phyloP scores from a whole-genome alignment of 2,888 invertebrate genomes.

The Lycaena phlaeas region DNA sequence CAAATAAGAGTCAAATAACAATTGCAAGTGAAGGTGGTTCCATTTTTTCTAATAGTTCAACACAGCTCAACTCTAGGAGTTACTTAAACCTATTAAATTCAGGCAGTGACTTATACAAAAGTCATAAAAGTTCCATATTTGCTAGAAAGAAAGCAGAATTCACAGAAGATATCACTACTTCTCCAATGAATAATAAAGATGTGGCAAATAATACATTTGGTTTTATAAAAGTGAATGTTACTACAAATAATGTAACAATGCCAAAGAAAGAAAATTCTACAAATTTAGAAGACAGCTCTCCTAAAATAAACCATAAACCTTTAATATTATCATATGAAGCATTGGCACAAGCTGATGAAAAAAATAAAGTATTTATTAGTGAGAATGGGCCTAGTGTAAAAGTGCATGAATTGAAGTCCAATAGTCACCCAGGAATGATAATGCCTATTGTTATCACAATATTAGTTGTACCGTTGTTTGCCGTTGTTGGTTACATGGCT shows the following conservation, averaged over 20 bases:
- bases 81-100: slow-evolving; percentile 29
- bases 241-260: slow-evolving; percentile 11
- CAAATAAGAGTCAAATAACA: slow-evolving; percentile 27
- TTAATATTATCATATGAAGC: slow-evolving; percentile 36
- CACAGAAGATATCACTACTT: slow-evolving; percentile 15
- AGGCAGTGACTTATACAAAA: slow-evolving; percentile 33
- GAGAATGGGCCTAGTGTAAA: slow-evolving; percentile 18
- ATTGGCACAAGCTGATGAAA: slow-evolving; percentile 30
- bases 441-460: slow-evolving; percentile 83
- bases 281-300: slow-evolving; percentile 13
- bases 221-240: slow-evolving; percentile 2
- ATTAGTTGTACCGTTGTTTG: slow-evolving; percentile 82
- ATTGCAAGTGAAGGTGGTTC: slow-evolving; percentile 43
- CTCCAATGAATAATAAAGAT: slow-evolving; percentile 15
- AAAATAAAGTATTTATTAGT: slow-evolving; percentile 19
- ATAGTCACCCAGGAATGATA: slow-evolving; percentile 75
- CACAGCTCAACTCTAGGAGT: slow-evolving; percentile 32
- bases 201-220: slow-evolving; percentile 12
- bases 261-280: slow-evolving; percentile 13
- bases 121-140: slow-evolving; percentile 27
- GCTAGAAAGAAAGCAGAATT: slow-evolving; percentile 25
- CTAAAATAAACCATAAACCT: slow-evolving; percentile 37
- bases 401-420: slow-evolving; percentile 28
- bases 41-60: slow-evolving; percentile 27
- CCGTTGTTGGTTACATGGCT: slow-evolving; percentile 77